Base-by-base conservation (phyloP, 2,888 invertebrate genomes). In the Spodoptera picta region DNA sequence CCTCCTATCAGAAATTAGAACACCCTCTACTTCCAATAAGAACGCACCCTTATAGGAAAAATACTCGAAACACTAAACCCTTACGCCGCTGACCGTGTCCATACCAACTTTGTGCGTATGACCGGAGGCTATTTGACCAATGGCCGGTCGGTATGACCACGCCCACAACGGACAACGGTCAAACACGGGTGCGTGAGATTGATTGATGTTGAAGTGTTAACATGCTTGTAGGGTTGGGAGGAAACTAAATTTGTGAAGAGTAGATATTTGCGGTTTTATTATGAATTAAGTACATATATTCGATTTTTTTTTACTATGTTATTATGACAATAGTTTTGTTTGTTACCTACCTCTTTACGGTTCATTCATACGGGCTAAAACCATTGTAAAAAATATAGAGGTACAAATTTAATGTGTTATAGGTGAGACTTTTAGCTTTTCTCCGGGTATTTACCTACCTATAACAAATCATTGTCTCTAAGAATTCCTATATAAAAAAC, bases 81-180 rank as follows among this genome's bases (percentile, higher is more conserved):
- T 49, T 27, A 27, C 49, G 43, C 44, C 11, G 24, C 55, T 71
- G 77, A 76, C 77, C 73, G 77, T 24, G 23, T 48, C 59, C 14
- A 49, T 0, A 27, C 54, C n/a, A 45, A 23, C 59, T 70, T 59
- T 60, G 68, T 56, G 55, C 49, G 51, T 36, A 54, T 55, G 65
- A 53, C 73, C 73, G 49, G 44, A 73, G 56, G 60, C 46, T 55
- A 46, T 43, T 69, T 88, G 90, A 89, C 92, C 91, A 91, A 91
- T 92, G 87, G 88, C 81, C 86, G 85, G 79, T 75, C 53, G 63
- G 65, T 60, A 19, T 56, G 6, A 83, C 89, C 84, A 82, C 89
- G 84, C 90, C 90, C 80, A 73, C 58, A 48, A 61, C 66, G 90
- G 90, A 87, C 90, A 87, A 53, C 82, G 87, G 87, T 77, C 84